Evolutionary conservation across 1,140 invertebrate genomes (phyloP).

Genomic region (Leptinotarsa texana): DNA sequence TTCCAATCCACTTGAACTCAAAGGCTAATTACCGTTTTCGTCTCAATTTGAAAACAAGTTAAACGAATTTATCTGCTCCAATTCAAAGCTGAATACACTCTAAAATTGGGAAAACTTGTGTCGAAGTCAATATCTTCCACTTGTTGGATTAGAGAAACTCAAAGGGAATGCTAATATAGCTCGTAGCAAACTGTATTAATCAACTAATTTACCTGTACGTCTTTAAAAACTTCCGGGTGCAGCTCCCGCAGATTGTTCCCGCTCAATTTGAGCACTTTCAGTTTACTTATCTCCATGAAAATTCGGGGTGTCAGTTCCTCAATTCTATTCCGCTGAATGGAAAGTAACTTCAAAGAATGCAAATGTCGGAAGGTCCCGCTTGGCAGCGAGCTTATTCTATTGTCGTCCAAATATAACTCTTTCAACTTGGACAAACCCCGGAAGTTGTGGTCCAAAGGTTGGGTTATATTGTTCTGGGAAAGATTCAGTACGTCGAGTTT

Average conservation of each 20-base stretch:
- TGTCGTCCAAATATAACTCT: conserved; percentile 85
- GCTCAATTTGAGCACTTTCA: conserved; percentile 73
- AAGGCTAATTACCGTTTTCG: no score
- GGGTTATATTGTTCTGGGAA: conserved; percentile 75
- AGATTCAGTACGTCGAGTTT: conserved; percentile 72
- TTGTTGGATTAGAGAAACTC: no score
- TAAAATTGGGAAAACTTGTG: no score
- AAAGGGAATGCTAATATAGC: no score
- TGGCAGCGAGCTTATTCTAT: conserved; percentile 71
- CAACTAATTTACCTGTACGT: conserved; percentile 62
- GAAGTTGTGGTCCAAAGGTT: conserved; percentile 82
- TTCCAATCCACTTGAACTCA: no score
- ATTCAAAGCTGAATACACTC: no score
- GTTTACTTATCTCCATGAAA: conserved; percentile 69
- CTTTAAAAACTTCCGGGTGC: conserved; percentile 76
- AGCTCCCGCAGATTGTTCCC: conserved; percentile 72
- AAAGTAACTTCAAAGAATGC: conserved; percentile 67
- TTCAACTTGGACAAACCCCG: conserved; percentile 72
- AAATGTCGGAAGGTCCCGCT: conserved; percentile 76
- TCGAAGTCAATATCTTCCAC: no score
- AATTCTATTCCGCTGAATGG: conserved; percentile 72
- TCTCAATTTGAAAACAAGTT: no score
- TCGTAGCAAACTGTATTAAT: background rate
- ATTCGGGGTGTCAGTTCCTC: conserved; percentile 68
- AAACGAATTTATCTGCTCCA: no score